Evolutionary conservation across 1,140 invertebrate species (phyloP).

Genomic region (Trichonephila clavipes): DNA sequence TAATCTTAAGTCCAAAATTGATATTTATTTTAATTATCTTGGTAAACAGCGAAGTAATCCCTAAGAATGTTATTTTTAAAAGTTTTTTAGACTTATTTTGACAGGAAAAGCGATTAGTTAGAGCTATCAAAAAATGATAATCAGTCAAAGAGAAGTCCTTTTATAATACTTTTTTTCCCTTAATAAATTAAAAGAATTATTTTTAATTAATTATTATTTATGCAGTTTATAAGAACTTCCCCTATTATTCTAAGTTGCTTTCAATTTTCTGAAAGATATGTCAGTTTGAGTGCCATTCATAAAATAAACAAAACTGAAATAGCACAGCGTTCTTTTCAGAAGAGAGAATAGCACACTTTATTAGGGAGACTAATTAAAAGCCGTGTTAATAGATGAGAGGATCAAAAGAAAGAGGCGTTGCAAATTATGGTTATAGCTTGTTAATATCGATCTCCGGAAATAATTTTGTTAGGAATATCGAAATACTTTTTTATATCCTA

Average conservation of each 20-base stretch:
- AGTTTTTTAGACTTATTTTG: not conserved
- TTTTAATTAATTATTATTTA: constrained; percentile 23
- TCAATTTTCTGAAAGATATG: not conserved
- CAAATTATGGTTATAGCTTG: not conserved
- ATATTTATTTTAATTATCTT: not conserved
- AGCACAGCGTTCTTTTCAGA: not conserved
- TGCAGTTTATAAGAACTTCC: not conserved
- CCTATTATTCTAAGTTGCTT: not conserved
- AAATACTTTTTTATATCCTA: not conserved
- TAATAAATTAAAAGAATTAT: not conserved
- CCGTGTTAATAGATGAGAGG: not conserved
- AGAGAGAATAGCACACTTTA: not conserved
- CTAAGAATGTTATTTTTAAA: not conserved
- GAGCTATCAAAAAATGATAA: not conserved
- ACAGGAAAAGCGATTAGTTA: not conserved
- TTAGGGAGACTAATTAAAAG: not conserved
- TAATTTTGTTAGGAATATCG: not conserved
- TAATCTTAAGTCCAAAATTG: not conserved
- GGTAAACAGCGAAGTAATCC: not conserved
- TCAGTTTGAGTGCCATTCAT: constrained; percentile 17
- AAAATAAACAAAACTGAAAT: constrained; percentile 17
- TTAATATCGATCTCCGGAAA: not conserved
- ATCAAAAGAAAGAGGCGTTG: not conserved
- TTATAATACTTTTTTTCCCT: not conserved
- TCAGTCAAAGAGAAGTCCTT: not conserved